Percentiles rank a stretch among this genome's conserved stretches.
Conservation (phyloP, 1,140 invertebrate genomes). For the Euborellia annulipes region DNA sequence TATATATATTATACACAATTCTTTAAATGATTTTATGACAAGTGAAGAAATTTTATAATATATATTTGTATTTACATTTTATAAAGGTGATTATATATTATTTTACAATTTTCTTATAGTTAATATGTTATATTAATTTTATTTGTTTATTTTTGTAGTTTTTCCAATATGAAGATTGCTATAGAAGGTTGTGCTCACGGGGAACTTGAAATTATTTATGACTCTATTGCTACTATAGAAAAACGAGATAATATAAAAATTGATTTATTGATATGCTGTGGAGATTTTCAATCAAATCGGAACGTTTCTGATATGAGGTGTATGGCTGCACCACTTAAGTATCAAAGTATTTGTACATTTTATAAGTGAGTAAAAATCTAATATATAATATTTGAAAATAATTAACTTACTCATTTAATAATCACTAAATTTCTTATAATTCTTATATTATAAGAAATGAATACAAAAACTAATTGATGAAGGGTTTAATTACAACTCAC, state of each 20-base stretch:
- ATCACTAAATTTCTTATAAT: neutral
- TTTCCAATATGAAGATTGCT: conserved; percentile 72
- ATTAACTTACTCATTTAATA: neutral
- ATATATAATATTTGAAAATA: neutral
- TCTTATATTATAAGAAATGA: neutral
- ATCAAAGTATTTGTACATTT: conserved; percentile 80
- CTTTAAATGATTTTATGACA: too few relatives aligned
- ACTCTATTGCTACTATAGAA: conserved; percentile 57
- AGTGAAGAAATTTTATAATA: too few relatives aligned
- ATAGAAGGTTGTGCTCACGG: conserved; percentile 97
- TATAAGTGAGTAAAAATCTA: conserved; percentile 60
- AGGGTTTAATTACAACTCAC: too few relatives aligned
- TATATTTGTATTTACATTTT: too few relatives aligned
- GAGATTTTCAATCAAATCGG: conserved; percentile 85
- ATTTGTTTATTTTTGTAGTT: too few relatives aligned
- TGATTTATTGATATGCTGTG: conserved; percentile 90
- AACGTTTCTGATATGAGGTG: conserved; percentile 65
- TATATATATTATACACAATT: too few relatives aligned
- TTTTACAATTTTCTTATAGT: too few relatives aligned
- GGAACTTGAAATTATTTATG: conserved; percentile 89
- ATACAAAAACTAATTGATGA: too few relatives aligned
- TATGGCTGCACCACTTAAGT: conserved; percentile 93
- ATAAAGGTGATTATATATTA: too few relatives aligned
- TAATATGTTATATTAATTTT: too few relatives aligned
- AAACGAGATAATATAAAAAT: conserved; percentile 51